A percentile compares a stretch with the other conserved stretches of the same genome.
Conservation (phyloP, 2,113 vertebrate genomes). For the Chaetodon auriga region DNA sequence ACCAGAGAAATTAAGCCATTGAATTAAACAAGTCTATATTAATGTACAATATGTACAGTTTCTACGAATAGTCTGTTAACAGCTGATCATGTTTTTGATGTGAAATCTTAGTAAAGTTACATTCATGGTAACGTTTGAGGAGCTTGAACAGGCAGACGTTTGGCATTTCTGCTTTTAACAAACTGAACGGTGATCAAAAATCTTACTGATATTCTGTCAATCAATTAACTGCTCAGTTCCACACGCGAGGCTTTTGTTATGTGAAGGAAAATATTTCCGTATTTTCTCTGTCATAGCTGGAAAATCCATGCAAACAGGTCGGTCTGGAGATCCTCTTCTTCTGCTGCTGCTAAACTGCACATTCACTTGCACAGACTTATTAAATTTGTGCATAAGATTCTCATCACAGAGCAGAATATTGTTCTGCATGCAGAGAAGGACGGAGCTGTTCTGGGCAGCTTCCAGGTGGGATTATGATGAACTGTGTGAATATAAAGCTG, state of each 20-base stretch:
- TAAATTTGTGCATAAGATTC: neutral
- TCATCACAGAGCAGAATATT: neutral
- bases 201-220: neutral
- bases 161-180: neutral
- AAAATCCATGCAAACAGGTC: neutral
- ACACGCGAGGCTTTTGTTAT: neutral
- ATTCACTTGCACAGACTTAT: neutral
- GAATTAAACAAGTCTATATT: too few relatives aligned
- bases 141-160: neutral
- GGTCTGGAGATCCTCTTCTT: slow-evolving; percentile 1
- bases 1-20: too few relatives aligned
- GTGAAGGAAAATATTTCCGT: neutral
- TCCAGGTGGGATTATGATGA: neutral
- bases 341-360: neutral
- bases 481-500: neutral
- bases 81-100: too few relatives aligned
- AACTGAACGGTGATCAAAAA: neutral
- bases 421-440: neutral
- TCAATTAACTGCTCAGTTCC: neutral
- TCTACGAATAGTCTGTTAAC: too few relatives aligned
- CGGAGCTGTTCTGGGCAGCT: neutral
- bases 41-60: too few relatives aligned
- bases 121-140: neutral
- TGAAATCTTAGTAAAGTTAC: too few relatives aligned
- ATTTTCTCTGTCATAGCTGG: neutral